Evolutionary conservation across 2,113 vertebrate genomes (phyloP), one percentile per base, ranked within the genome.

Genomic region (Catagonus wagneri): DNA sequence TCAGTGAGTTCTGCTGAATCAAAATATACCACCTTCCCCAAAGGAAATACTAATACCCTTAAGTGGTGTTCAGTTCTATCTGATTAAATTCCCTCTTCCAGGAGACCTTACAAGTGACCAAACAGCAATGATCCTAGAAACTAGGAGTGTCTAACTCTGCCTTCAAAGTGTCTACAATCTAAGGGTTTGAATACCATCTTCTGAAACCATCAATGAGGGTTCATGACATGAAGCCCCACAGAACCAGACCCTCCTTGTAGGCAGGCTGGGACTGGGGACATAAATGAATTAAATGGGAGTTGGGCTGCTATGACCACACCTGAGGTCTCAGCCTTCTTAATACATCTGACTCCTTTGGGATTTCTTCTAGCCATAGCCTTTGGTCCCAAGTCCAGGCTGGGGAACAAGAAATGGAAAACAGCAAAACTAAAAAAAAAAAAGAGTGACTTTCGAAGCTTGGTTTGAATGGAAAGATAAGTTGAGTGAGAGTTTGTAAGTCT

Each of bases 241-340:
- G 56, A 23, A 14, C 34, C 19, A 22, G 34, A 84, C 20, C 39
- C 5, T 39, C 11, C 22, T 20, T 0, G 0, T 0, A 25, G 56
- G 29, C 20, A 76, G 4, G 9, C 6, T 3, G 36, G 52, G 19
- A 14, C 17, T 52, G 3, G 16, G 63, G 63, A 71, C 13, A 1
- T 3, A 1, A 2, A 4, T 20, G 13, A 50, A 56, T 54, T 15
- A 23, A 6, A 6, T 0, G 75, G 74, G 1, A 75, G 11, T 1
- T 16, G 74, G 58, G 39, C 23, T 34, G 32, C 44, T 11, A 4
- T 6, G 44, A 44, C 4, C n/a, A 36, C 1, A 12, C 4, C 1
- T 1, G 56, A 78, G 39, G 39, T 23, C 44, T n/a, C 52, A 29
- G 76, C 32, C 50, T 71, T 71, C 22, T 63, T 17, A 71, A 71